phyloP scores from a whole-genome alignment of 2,888 invertebrate genomes.

The Folsomia manolachei region DNA sequence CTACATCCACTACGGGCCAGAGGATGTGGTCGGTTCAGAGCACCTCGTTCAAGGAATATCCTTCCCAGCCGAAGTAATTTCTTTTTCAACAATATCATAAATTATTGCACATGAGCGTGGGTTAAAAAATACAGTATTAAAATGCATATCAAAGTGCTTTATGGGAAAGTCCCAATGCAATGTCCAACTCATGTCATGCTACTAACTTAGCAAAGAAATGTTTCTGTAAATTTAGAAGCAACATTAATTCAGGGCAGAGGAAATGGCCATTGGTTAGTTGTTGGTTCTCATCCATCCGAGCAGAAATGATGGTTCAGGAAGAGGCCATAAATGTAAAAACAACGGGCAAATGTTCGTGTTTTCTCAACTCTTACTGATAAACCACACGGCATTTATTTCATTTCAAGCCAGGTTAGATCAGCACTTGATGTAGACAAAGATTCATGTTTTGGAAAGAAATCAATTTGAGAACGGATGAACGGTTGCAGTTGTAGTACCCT shows the following conservation, averaged over 20 bases:
- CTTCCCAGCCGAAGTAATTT: conserved; percentile 93
- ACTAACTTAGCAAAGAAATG: no score
- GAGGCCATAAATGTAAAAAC: background rate
- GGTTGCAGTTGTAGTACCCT: background rate
- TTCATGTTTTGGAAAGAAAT: conserved; percentile 22
- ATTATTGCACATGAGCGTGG: no score
- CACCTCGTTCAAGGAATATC: conserved; percentile 91
- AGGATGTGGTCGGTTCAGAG: conserved; percentile 88
- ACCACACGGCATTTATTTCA: no score
- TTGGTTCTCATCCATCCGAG: background rate
- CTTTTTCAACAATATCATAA: no score
- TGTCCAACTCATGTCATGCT: no score
- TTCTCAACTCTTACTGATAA: background rate
- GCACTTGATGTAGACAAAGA: background rate
- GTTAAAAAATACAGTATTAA: no score
- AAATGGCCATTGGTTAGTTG: background rate
- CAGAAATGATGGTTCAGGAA: background rate
- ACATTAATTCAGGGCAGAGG: background rate
- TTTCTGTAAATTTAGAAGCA: background rate
- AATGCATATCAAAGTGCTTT: no score
- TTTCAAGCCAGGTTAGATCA: no score
- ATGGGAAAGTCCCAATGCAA: no score
- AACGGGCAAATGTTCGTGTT: background rate
- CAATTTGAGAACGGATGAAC: conserved; percentile 12
- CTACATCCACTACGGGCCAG: conserved; percentile 90